These are phyloP conservation scores for Panthera leo DNA, from an alignment of 2,113 vertebrate species.

Conservation along the genomic window DNA sequence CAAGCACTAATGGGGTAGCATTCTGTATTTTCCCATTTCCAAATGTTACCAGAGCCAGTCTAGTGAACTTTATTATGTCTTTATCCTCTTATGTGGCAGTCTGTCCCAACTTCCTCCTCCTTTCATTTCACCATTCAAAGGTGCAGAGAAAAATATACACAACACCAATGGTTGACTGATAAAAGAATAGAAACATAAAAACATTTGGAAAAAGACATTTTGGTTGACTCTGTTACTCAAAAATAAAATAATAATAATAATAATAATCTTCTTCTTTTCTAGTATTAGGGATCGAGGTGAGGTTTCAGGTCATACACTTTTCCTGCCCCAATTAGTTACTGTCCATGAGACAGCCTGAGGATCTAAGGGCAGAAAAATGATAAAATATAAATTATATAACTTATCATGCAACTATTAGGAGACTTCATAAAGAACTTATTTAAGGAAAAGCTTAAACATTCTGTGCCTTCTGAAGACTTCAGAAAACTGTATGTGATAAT, in stretches of 20 bases:
- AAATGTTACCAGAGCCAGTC: background rate
- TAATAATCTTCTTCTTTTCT: background rate
- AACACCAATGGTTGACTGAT: background rate
- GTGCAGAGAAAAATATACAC: constrained; percentile 5
- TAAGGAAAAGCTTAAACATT: constrained; percentile 3
- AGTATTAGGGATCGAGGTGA: background rate
- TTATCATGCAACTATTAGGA: background rate
- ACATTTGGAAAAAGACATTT: background rate
- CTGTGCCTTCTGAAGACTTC: background rate
- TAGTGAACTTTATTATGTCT: constrained; percentile 30
- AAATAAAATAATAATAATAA: background rate
- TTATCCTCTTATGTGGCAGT: background rate
- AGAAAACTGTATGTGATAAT: background rate
- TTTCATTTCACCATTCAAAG: constrained; percentile 1
- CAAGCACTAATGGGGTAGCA: background rate
- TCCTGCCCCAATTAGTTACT: background rate
- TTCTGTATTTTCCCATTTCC: background rate
- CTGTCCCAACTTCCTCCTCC: background rate
- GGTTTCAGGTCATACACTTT: background rate
- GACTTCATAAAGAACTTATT: background rate
- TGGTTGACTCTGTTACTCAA: background rate
- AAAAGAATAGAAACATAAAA: background rate
- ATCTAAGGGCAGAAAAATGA: background rate
- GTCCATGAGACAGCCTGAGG: background rate
- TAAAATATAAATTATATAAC: constrained; percentile 12